Percentiles rank a stretch among this genome's conserved stretches.
Conservation (phyloP, 2,888 invertebrate species). For the Griposia aprilina region DNA sequence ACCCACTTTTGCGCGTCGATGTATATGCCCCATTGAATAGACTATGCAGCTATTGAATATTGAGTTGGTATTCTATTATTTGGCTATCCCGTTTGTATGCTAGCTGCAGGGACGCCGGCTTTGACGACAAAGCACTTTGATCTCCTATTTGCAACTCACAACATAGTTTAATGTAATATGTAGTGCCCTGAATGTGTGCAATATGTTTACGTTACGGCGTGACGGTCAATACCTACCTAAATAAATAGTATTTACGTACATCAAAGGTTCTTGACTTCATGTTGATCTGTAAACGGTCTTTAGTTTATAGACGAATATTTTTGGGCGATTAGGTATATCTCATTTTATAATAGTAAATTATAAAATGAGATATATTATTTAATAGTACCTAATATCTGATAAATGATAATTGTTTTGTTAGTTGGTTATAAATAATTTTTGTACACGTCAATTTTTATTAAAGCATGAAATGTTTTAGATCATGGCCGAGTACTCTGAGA, state of each 20-base stretch:
- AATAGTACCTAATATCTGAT: background rate
- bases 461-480: too few relatives aligned
- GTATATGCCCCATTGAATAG: background rate
- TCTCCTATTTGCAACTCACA: too few relatives aligned
- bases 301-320: background rate
- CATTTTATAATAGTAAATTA: too few relatives aligned
- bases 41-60: background rate
- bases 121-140: background rate
- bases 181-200: background rate
- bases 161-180: background rate
- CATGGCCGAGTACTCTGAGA: background rate
- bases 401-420: background rate
- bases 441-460: too few relatives aligned
- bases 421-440: background rate
- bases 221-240: background rate
- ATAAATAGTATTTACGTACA: background rate
- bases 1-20: too few relatives aligned
- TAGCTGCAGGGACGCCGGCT: background rate
- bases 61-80: background rate
- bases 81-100: background rate
- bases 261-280: background rate
- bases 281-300: background rate
- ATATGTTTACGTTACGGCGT: background rate
- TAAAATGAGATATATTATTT: too few relatives aligned
- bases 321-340: background rate